phyloP scores from a whole-genome alignment of 2,888 invertebrate genomes.

The Neoitamus cyanurus region DNA sequence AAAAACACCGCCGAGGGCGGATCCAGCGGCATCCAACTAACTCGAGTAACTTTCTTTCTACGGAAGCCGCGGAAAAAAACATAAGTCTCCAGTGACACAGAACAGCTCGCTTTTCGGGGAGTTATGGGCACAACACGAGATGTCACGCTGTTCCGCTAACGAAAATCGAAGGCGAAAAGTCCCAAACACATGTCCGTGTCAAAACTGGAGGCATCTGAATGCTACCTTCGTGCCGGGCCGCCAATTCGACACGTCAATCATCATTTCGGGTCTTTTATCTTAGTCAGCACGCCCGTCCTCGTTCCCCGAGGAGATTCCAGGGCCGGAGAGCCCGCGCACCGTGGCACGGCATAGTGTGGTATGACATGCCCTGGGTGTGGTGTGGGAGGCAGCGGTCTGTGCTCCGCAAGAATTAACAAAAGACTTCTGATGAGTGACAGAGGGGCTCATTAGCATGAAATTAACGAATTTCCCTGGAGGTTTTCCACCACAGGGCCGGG shows the following conservation, averaged over 20 bases:
- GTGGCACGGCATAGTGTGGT: background rate
- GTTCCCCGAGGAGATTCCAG: background rate
- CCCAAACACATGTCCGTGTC: slow-evolving; percentile 19
- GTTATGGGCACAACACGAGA: background rate
- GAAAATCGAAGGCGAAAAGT: slow-evolving; percentile 11
- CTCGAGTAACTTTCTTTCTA: background rate
- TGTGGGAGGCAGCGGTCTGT: background rate
- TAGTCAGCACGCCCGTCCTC: background rate
- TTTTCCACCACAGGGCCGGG: background rate
- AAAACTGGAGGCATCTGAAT: slow-evolving; percentile 27
- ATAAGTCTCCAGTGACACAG: background rate
- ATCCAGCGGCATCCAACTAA: background rate
- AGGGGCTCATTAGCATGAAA: slow-evolving; percentile 36
- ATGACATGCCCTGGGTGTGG: background rate
- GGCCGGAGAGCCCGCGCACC: background rate
- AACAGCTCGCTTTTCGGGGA: background rate
- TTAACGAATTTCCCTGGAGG: slow-evolving; percentile 12
- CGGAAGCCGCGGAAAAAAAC: background rate
- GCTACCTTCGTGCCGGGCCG: slow-evolving; percentile 6
- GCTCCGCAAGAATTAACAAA: slow-evolving; percentile 8
- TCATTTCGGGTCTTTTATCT: background rate
- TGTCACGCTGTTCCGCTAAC: background rate
- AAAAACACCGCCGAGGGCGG: background rate
- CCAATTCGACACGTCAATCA: slow-evolving; percentile 28
- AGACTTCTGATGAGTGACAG: slow-evolving; percentile 27